Base-by-base conservation (phyloP, 1,140 invertebrate species). In the Apocrypta bakeri region DNA sequence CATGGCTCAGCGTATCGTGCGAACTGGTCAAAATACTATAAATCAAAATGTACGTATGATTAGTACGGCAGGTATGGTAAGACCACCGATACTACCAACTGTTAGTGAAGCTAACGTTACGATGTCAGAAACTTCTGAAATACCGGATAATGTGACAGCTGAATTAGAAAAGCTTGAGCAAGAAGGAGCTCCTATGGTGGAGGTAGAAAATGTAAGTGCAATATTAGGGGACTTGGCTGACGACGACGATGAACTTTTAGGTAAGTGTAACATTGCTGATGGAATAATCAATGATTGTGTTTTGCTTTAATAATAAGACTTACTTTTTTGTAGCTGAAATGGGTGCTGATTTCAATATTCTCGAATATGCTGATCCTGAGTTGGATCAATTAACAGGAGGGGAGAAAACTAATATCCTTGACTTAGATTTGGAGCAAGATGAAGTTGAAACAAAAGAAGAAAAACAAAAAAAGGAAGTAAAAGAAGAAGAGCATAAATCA, bases 311-410 rank as follows among this genome's bases (percentile, higher is more conserved):
- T 24, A 80, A 42, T 79, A 48, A 21, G 9, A 11, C 42, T 73
- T 56, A 14, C 25, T 85, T 81, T 75, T 73, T 29, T 29, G 2
- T 85, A 93, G 97, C 96, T 42, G 96, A 97, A 93, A 96, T 98
- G 93, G 97, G 97, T 21, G 96, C 97, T 88, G 97, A 98, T 91
- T 99, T 99, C 91, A 98, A 99, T 90, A 98, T 99, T 87, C 90
- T 99, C 61, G 97, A 98, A 91, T 99, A 98, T 92, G 98, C 97
- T 0, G 98, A 99, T 94, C 96, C 98, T 1, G 97, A 98, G 91
- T 92, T 98, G n/a, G 96, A 97, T 82, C 95, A 95, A 73, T 94
- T 96, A 84, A 94, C 95, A 69, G 95, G 94, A 76, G 94, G 94
- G 11, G 95, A 95, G 77, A 95, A 95, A 85, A 95, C 95, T 29